Conservation (phyloP, 2,797 vertebrate genomes). For the Sorex maritimensis region DNA sequence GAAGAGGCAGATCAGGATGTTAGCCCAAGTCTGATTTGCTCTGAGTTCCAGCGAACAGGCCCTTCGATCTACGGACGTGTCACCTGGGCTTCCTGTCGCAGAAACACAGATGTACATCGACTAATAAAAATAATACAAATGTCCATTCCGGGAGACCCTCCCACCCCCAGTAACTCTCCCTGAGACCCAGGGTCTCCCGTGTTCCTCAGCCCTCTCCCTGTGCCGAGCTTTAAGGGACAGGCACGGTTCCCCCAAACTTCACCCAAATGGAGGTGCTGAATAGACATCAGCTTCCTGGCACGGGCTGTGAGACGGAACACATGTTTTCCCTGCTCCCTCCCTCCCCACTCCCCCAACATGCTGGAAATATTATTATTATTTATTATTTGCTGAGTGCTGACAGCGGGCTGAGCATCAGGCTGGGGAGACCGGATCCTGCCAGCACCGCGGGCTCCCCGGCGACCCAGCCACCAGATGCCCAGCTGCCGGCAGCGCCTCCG, state of each 20-base stretch:
- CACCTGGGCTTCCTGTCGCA: not conserved
- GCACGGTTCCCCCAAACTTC: not conserved
- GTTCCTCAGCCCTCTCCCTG: not conserved
- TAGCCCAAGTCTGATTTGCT: not conserved
- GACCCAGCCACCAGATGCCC: not conserved
- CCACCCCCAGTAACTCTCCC: not conserved
- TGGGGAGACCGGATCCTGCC: slow-evolving; percentile 70
- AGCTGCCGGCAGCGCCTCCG: not conserved
- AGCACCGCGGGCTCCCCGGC: not conserved
- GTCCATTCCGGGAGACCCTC: not conserved
- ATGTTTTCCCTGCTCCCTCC: slow-evolving; percentile 71
- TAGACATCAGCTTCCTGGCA: slow-evolving; percentile 44
- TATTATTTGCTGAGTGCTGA: slow-evolving; percentile 87
- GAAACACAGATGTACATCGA: not conserved
- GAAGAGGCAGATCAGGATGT: not conserved
- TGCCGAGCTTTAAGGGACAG: not conserved
- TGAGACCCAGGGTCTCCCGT: not conserved
- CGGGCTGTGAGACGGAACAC: slow-evolving; percentile 73
- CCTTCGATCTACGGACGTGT: slow-evolving; percentile 22
- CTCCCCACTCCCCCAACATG: slow-evolving; percentile 65
- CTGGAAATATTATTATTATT: slow-evolving; percentile 86
- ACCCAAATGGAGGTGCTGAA: slow-evolving; percentile 28
- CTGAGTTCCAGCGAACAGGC: slow-evolving; percentile 18
- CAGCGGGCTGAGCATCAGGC: slow-evolving; percentile 70
- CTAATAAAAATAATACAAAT: not conserved